phyloP scores from a whole-genome alignment of 2,888 invertebrate genomes.

The Caenorhabditis panamensis region DNA sequence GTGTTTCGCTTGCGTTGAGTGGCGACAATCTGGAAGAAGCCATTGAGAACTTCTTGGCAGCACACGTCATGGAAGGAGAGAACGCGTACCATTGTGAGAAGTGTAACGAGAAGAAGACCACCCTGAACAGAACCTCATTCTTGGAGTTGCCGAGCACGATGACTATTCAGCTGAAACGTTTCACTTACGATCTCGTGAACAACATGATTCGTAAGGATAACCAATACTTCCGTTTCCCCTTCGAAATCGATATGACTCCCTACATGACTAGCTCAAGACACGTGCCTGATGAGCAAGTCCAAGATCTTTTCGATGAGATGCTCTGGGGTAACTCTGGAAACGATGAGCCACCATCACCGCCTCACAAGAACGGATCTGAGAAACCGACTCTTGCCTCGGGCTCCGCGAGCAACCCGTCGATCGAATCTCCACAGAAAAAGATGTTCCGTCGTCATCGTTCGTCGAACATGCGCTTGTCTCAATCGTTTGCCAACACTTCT shows the following conservation, averaged over 20 bases:
- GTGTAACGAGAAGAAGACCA: constrained; percentile 83
- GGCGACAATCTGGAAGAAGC: constrained; percentile 62
- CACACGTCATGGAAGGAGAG: constrained; percentile 84
- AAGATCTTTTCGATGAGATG: constrained; percentile 64
- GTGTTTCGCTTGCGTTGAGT: constrained; percentile 61
- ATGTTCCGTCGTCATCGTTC: constrained; percentile 60
- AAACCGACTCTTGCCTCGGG: constrained; percentile 26
- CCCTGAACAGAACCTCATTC: constrained; percentile 83
- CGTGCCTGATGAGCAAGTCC: constrained; percentile 57
- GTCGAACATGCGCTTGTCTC: constrained; percentile 53
- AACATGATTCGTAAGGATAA: constrained; percentile 84
- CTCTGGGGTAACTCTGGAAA: constrained; percentile 28
- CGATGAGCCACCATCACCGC: constrained; percentile 27
- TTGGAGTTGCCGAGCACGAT: constrained; percentile 83
- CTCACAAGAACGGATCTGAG: constrained; percentile 32
- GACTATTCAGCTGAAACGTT: constrained; percentile 84
- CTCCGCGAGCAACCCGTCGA: constrained; percentile 43
- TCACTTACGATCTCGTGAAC: constrained; percentile 84
- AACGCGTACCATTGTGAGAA: constrained; percentile 84
- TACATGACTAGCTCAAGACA: constrained; percentile 58
- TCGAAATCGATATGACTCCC: constrained; percentile 77
- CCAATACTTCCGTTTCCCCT: constrained; percentile 84
- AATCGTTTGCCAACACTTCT: constrained; percentile 38
- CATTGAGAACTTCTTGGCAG: constrained; percentile 84
- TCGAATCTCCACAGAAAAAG: constrained; percentile 54